phyloP scores from a whole-genome alignment of 2,797 vertebrate species.

The Craterocephalus amniculus region DNA sequence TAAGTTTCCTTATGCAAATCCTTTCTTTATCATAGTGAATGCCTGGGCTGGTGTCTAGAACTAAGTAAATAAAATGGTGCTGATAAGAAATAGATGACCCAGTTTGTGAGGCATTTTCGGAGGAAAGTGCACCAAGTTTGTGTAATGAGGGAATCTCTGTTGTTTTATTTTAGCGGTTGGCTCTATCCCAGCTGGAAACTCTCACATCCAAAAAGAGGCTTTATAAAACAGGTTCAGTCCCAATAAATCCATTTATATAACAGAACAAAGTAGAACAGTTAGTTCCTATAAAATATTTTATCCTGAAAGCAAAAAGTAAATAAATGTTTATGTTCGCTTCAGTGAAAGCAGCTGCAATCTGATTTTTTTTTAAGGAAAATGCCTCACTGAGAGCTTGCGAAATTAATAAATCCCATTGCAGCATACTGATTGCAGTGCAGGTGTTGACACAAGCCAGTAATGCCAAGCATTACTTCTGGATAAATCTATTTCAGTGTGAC shows the following conservation, averaged over 20 bases:
- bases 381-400: neutral
- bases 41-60: conserved; percentile 9
- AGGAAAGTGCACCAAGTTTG: conserved; percentile 13
- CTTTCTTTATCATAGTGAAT: neutral
- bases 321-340: neutral
- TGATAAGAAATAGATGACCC: conserved; percentile 20
- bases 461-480: neutral
- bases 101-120: conserved; percentile 25
- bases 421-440: neutral
- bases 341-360: neutral
- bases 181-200: conserved; percentile 21
- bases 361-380: neutral
- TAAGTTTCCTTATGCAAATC: conserved; percentile 19
- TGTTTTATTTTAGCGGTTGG: conserved; percentile 4
- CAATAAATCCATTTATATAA: neutral
- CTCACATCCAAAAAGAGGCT: conserved; percentile 12
- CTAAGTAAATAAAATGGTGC: neutral
- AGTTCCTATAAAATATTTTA: neutral
- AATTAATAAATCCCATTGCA: neutral
- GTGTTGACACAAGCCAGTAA: neutral
- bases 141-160: neutral
- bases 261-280: neutral
- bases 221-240: conserved; percentile 7
- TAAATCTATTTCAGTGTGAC: no score
- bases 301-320: neutral